These are phyloP conservation scores for Porphyrio hochstetteri DNA, from an alignment of 2,113 vertebrate species.

Conservation along the genomic window DNA sequence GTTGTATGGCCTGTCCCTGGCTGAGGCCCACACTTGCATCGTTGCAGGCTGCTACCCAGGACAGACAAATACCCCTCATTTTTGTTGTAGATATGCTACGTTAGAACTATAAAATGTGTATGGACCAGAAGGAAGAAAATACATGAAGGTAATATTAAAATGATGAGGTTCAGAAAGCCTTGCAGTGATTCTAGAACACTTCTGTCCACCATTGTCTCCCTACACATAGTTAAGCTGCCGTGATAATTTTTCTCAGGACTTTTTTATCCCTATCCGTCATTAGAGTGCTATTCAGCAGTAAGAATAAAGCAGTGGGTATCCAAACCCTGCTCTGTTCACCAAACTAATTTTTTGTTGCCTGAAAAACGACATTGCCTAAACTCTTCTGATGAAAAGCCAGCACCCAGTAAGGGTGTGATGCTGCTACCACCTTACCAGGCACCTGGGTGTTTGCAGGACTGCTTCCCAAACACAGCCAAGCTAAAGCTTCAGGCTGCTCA, in stretches of 20 bases:
- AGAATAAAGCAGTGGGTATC: not conserved
- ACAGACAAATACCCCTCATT: not conserved
- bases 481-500: not conserved
- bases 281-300: not conserved
- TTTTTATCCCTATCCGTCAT: not conserved
- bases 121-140: not conserved
- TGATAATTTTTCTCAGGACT: not conserved
- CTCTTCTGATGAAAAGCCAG: not conserved
- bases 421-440: not conserved
- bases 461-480: not conserved
- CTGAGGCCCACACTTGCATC: not conserved
- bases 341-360: not conserved
- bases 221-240: accelerated
- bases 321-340: not conserved
- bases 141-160: not conserved
- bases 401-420: not conserved
- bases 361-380: not conserved
- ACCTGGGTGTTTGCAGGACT: not conserved
- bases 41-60: not conserved
- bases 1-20: not conserved
- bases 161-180: not conserved
- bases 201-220: not conserved
- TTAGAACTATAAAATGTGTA: accelerated
- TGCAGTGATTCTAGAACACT: not conserved
- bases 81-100: accelerated